These are phyloP conservation scores for Luffia ferchaultella DNA, from an alignment of 2,888 invertebrate genomes.

Conservation along the genomic window DNA sequence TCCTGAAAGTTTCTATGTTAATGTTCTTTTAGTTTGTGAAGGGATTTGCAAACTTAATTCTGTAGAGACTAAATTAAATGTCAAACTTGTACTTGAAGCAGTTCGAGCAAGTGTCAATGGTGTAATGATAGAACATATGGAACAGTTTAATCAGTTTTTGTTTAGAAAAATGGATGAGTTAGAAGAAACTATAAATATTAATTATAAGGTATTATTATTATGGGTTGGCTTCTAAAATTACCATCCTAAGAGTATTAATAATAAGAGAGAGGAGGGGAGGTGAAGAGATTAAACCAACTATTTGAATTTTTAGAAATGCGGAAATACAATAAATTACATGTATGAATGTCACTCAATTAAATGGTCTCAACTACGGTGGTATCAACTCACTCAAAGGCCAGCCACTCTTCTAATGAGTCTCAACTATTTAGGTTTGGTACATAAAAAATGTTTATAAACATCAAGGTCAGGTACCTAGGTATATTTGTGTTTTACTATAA, in stretches of 20 bases:
- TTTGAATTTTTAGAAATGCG: too few relatives aligned
- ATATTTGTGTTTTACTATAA: too few relatives aligned
- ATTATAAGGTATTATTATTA: too few relatives aligned
- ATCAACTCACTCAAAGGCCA: not conserved
- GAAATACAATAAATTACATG: too few relatives aligned
- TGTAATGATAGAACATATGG: conserved; percentile 38
- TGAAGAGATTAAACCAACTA: too few relatives aligned
- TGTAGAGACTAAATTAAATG: conserved; percentile 23
- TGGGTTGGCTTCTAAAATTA: too few relatives aligned
- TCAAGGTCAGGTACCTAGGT: too few relatives aligned
- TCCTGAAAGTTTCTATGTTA: conserved; percentile 36
- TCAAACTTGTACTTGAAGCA: conserved; percentile 32
- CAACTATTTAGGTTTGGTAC: too few relatives aligned
- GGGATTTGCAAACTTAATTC: conserved; percentile 33
- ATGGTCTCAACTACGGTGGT: not conserved
- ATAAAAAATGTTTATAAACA: too few relatives aligned
- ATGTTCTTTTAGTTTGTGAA: conserved; percentile 34
- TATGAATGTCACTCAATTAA: not conserved
- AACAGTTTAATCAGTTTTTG: conserved; percentile 51
- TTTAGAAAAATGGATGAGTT: conserved; percentile 30
- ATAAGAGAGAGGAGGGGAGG: too few relatives aligned
- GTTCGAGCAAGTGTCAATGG: conserved; percentile 34
- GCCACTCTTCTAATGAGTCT: too few relatives aligned
- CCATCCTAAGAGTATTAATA: too few relatives aligned
- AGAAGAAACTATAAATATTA: conserved; percentile 22